Base-by-base conservation (phyloP, 1,140 invertebrate genomes). In the Camponotus pennsylvanicus region DNA sequence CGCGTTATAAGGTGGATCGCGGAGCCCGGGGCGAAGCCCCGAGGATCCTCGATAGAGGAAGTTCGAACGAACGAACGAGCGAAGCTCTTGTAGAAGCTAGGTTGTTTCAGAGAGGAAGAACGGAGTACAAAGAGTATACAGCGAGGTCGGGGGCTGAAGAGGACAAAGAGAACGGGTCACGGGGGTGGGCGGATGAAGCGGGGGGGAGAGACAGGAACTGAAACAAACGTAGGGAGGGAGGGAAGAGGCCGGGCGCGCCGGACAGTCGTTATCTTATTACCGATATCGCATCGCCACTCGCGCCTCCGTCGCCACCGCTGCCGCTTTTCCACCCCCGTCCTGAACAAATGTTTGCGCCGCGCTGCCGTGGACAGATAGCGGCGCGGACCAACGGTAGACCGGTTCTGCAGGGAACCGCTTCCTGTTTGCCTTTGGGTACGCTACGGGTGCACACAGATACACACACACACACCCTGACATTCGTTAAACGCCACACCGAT, bases 271-370 rank as follows among this genome's bases (percentile, higher is more conserved):
- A 93, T 93, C 92, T 93, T 92, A 91, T 90, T 91, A 92, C 90
- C 88, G 92, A 93, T 93, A 93, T 92, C 91, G 89, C 73, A 86
- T 86, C 87, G 91, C 49, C 59, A 73, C 77, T 85, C 77, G 88
- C 88, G 82, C 85, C 77, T 86, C 88, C 83, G 80, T 77, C 61
- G 3, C 76, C 59, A 70, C n/a, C 66, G 67, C 42, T 27, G 34
- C 37, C 70, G 64, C 52, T 83, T 90, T 87, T 89, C 86, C 75
- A 83, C 75, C 76, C 71, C 67, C 73, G 80, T 92, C 89, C 92
- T 92, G 92, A 93, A 92, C 92, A 93, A 93, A 93, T 93, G 92
- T 94, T 93, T 93, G 92, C 92, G 32, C 86, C 90, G 85, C 45
- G 55, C 88, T 89, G 86, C 79, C 78, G 73, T 75, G 71, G 77